A percentile compares a stretch with the other conserved stretches of the same genome.
Evolutionary conservation across 2,113 vertebrate species (phyloP).

Genomic region (Xiphophorus maculatus): DNA sequence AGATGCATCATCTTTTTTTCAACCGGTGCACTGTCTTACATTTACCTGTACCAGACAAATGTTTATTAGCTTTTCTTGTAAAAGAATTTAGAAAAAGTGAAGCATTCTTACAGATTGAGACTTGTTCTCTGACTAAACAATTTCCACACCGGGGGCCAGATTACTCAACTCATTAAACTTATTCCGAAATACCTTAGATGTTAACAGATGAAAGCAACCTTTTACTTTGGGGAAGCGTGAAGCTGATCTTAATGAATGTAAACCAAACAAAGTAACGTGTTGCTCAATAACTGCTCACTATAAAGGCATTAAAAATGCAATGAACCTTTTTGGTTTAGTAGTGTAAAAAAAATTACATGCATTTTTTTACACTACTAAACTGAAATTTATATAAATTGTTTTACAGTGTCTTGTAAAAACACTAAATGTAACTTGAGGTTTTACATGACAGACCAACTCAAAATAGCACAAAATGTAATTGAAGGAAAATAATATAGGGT

Average conservation of each 20-base stretch:
- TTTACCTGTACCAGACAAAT: neutral
- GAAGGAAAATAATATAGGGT: neutral
- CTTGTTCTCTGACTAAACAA: neutral
- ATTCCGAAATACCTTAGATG: neutral
- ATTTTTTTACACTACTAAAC: too few relatives aligned
- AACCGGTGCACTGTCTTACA: neutral
- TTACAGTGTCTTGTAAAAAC: neutral
- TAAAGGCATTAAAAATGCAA: neutral
- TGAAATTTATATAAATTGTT: too few relatives aligned
- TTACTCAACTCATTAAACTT: conserved; percentile 3
- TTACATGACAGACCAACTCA: neutral
- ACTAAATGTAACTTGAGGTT: neutral
- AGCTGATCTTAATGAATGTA: neutral
- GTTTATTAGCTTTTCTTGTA: neutral
- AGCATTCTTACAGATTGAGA: conserved; percentile 27
- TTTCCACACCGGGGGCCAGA: neutral
- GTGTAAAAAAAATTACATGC: too few relatives aligned
- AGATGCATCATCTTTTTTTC: neutral
- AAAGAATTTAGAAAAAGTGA: conserved; percentile 1
- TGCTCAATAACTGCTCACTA: neutral
- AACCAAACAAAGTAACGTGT: neutral
- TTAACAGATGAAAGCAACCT: neutral
- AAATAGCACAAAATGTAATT: neutral
- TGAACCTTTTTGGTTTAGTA: neutral
- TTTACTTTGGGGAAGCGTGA: neutral